A percentile compares a stretch with the other conserved stretches of the same genome.
These are phyloP conservation scores for Tetranychus urticae DNA, from an alignment of 1,140 invertebrate species.

Conservation along the genomic window DNA sequence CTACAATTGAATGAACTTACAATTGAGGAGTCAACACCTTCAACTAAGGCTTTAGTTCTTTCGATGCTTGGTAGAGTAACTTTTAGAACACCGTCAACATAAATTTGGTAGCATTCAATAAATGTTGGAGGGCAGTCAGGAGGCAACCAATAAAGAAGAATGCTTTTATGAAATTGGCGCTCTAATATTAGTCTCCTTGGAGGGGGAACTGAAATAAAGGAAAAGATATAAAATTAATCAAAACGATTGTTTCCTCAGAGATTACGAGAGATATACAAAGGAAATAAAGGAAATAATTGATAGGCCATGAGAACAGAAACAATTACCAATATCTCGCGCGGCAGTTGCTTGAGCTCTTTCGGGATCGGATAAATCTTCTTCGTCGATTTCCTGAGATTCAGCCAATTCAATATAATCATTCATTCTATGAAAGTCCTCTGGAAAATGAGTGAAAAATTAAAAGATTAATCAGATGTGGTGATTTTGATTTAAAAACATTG, in stretches of 20 bases:
- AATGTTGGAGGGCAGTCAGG: slow-evolving; percentile 37
- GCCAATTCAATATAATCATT: slow-evolving; percentile 26
- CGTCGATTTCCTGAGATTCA: slow-evolving; percentile 26
- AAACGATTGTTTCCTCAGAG: too few relatives aligned
- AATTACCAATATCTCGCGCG: not conserved
- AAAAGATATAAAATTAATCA: too few relatives aligned
- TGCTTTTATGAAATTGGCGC: slow-evolving; percentile 88
- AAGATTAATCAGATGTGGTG: too few relatives aligned
- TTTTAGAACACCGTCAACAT: slow-evolving; percentile 85
- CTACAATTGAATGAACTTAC: not conserved
- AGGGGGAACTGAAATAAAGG: slow-evolving; percentile 30
- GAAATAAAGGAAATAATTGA: too few relatives aligned
- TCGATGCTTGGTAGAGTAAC: slow-evolving; percentile 82
- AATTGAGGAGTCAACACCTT: slow-evolving; percentile 74
- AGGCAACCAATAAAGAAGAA: slow-evolving; percentile 89
- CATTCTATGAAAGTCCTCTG: slow-evolving; percentile 19
- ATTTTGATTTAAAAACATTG: not conserved
- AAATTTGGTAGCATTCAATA: slow-evolving; percentile 82
- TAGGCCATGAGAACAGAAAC: too few relatives aligned
- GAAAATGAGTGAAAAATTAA: too few relatives aligned
- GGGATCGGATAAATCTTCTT: slow-evolving; percentile 16
- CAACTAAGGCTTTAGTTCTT: slow-evolving; percentile 79
- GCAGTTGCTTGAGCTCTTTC: slow-evolving; percentile 17
- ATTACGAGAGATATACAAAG: too few relatives aligned
- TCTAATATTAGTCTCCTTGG: slow-evolving; percentile 86